These are phyloP conservation scores for Mus spretus DNA, from an alignment of 2,797 vertebrate genomes.

Conservation along the genomic window DNA sequence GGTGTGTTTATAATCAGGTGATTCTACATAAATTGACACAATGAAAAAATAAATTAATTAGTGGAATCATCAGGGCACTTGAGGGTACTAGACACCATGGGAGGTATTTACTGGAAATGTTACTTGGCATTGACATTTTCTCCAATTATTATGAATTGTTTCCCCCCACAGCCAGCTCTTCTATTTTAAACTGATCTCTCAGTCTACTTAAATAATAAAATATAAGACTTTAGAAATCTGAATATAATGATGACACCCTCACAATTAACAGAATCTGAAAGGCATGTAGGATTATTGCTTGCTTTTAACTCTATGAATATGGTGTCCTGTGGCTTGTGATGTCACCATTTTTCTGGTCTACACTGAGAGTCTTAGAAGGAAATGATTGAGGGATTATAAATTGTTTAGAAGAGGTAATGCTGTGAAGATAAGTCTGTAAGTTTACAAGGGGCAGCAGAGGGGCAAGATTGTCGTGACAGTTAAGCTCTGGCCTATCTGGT, in stretches of 20 bases:
- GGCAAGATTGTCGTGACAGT: neutral
- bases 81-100: constrained; percentile 1
- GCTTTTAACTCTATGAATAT: neutral
- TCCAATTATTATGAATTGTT: neutral
- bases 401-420: neutral
- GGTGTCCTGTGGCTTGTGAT: neutral
- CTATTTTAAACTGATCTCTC: constrained; percentile 8
- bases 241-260: neutral
- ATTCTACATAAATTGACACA: neutral
- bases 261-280: constrained; percentile 11
- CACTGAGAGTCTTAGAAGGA: neutral
- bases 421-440: neutral
- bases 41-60: constrained; percentile 49
- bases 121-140: constrained; percentile 12
- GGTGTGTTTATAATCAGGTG: constrained; percentile 15
- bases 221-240: constrained; percentile 50
- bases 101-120: constrained; percentile 39
- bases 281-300: neutral
- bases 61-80: neutral
- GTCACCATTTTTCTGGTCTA: neutral
- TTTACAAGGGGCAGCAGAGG: neutral
- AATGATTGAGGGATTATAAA: neutral
- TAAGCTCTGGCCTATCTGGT: neutral
- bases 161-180: neutral
- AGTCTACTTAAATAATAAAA: constrained; percentile 21